Evolutionary conservation across 1,140 invertebrate species (phyloP), one percentile per base, ranked within the genome.

Genomic region (Phocides pigmalion): DNA sequence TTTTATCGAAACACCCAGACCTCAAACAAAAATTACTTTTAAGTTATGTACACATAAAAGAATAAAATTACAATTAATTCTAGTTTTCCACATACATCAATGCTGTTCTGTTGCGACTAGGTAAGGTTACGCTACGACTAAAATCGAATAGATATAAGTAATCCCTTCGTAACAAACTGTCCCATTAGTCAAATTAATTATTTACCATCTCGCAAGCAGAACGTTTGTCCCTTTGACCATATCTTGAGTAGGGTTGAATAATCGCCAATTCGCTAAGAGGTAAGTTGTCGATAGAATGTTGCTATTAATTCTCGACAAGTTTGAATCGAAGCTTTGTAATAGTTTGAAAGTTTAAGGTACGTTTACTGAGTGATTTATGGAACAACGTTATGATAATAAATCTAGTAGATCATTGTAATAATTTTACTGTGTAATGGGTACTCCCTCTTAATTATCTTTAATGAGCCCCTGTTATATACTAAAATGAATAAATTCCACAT

Each of bases 171-270:
- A 77, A 80, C 84, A 84, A 87, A 89, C 82, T 82, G 75, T 76
- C 75, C 84, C 79, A 89, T 89, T 89, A 89, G 76, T 82, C 75
- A 82, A 87, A 87, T 89, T 89, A 86, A 89, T 89, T 87, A 89
- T 89, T 87, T 80, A 87, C 77, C 79, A 82, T 88, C 79, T 72
- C 59, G 68, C 67, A 76, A 64, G 49, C 58, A 46, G 68, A 62
- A 56, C 72, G 74, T 79, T 83, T 78, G 83, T 77, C 70, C 72
- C 79, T 87, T 84, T 87, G 84, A 84, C 84, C 84, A 81, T 74
- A 74, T 73, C 61, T 63, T 64, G 73, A 72, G 72, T 64, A 67
- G 56, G 68, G 68, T 68, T 74, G 75, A 74, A 61, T 70, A 69
- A 74, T 81, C 72, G 76, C 61, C 79, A 83, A 82, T 85, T 69